These are phyloP conservation scores for Eilema griseolum DNA, from an alignment of 2,888 invertebrate genomes.

Conservation along the genomic window DNA sequence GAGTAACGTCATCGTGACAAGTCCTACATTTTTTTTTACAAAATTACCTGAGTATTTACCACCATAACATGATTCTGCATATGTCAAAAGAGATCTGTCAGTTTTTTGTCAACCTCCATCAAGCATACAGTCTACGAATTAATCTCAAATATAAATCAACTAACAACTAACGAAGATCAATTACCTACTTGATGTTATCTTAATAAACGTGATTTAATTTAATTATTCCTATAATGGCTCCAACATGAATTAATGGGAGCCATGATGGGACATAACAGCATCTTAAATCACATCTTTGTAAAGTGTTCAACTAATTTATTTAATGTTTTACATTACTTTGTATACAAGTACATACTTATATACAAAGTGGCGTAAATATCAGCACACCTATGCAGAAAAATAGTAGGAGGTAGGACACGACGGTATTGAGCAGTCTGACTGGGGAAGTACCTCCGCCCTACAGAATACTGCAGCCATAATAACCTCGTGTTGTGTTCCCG, in stretches of 20 bases:
- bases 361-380: too few species aligned
- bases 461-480: too few species aligned
- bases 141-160: constrained; percentile 31
- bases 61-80: too few species aligned
- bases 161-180: constrained; percentile 37
- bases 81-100: not conserved
- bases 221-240: constrained; percentile 38
- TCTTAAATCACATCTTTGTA: not conserved
- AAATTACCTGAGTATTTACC: too few species aligned
- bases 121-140: not conserved
- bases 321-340: not conserved
- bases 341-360: too few species aligned
- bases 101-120: not conserved
- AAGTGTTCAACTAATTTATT: not conserved
- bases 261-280: constrained; percentile 7
- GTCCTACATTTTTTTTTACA: too few species aligned
- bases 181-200: constrained; percentile 36
- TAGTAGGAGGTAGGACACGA: too few species aligned
- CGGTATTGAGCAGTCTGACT: too few species aligned
- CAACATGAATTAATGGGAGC: constrained; percentile 26
- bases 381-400: too few species aligned
- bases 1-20: too few species aligned
- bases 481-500: too few species aligned
- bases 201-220: constrained; percentile 34
- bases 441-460: too few species aligned